A percentile compares a stretch with the other conserved stretches of the same genome.
These are phyloP conservation scores for Hyposoter dolosus DNA, from an alignment of 2,888 invertebrate genomes.

Conservation along the genomic window DNA sequence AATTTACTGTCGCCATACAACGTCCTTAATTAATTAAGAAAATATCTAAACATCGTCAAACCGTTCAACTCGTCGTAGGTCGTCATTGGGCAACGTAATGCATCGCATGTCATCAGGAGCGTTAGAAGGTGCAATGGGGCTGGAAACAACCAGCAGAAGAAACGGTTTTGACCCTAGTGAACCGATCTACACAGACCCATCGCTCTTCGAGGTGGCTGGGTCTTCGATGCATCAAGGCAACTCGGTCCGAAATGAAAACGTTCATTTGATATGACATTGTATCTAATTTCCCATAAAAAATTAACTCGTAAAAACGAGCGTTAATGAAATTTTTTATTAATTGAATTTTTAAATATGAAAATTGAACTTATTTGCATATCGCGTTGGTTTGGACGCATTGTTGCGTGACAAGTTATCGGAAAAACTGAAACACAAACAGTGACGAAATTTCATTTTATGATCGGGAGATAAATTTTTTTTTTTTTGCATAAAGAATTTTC, in stretches of 20 bases:
- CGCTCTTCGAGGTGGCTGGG: conserved; percentile 94
- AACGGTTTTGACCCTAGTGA: conserved; percentile 94
- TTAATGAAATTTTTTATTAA: neutral
- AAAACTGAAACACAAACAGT: neutral
- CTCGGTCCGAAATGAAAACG: conserved; percentile 83
- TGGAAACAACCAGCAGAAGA: conserved; percentile 85
- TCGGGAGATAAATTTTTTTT: neutral
- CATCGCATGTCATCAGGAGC: conserved; percentile 84
- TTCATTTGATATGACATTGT: conserved; percentile 80
- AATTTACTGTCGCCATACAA: no score
- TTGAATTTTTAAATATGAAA: neutral
- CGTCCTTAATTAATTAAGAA: no score
- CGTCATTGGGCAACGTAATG: conserved; percentile 80
- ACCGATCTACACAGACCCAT: conserved; percentile 97
- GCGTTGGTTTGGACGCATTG: neutral
- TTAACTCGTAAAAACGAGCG: neutral
- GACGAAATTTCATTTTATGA: neutral
- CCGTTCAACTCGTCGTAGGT: conserved; percentile 69
- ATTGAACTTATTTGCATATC: neutral
- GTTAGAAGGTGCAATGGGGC: conserved; percentile 85
- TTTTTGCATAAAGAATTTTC: neutral
- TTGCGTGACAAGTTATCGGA: neutral
- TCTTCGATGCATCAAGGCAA: conserved; percentile 89
- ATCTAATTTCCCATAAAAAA: conserved; percentile 33
- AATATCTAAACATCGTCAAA: neutral